Evolutionary conservation across 2,797 vertebrate genomes (phyloP).

Genomic region (Sebastes baramenuke): DNA sequence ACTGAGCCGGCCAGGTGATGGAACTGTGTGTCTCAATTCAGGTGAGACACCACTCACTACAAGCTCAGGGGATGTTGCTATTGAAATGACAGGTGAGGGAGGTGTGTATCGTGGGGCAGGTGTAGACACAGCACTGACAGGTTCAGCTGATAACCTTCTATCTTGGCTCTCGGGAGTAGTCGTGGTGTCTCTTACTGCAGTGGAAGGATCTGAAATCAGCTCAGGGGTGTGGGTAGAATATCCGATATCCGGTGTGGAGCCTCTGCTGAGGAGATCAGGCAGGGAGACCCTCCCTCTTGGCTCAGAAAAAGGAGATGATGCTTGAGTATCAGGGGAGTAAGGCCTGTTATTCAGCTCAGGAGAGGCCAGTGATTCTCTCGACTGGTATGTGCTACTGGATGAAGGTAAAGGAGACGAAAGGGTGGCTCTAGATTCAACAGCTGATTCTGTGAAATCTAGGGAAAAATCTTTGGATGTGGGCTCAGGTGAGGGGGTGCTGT

Average conservation of each 20-base stretch:
- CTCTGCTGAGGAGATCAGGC: slow-evolving; percentile 75
- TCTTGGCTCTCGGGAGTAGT: slow-evolving; percentile 45
- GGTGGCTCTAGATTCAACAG: slow-evolving; percentile 32
- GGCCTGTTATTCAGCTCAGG: slow-evolving; percentile 47
- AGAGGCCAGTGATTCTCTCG: slow-evolving; percentile 34
- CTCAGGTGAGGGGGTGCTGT: slow-evolving; percentile 42
- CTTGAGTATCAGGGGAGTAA: slow-evolving; percentile 38
- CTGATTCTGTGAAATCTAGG: slow-evolving; percentile 35
- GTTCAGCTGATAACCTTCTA: slow-evolving; percentile 29
- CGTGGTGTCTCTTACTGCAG: slow-evolving; percentile 18
- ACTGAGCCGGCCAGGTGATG: slow-evolving; percentile 42
- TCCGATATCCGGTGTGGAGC: slow-evolving; percentile 66
- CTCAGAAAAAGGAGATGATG: slow-evolving; percentile 63
- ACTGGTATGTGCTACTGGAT: slow-evolving; percentile 17
- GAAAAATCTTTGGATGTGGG: slow-evolving; percentile 7
- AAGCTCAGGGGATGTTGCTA: slow-evolving; percentile 46
- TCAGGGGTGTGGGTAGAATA: slow-evolving; percentile 37
- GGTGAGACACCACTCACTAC: slow-evolving; percentile 26
- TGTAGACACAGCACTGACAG: slow-evolving; percentile 47
- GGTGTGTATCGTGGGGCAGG: slow-evolving; percentile 59
- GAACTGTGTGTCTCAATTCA: slow-evolving; percentile 30
- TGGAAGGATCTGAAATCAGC: slow-evolving; percentile 30
- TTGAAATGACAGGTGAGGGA: slow-evolving; percentile 65
- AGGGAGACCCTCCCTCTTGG: slow-evolving; percentile 66
- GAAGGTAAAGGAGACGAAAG: slow-evolving; percentile 41